A percentile compares a stretch with the other conserved stretches of the same genome.
Evolutionary conservation across 2,888 invertebrate genomes (phyloP).

Genomic region (Macrophya annulata): DNA sequence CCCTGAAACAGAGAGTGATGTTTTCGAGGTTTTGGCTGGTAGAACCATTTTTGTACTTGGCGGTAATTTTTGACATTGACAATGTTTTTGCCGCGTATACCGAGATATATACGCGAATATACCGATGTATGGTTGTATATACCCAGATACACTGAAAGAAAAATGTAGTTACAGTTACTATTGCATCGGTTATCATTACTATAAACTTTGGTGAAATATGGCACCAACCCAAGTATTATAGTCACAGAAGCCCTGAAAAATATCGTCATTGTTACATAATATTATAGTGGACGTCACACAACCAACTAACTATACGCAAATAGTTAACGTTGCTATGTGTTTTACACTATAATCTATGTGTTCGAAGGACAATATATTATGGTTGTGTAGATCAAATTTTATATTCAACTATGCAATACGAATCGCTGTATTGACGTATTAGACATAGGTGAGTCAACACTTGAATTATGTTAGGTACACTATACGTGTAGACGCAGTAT

Average conservation of each 20-base stretch:
- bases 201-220: slow-evolving; percentile 29
- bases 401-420: not conserved
- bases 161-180: not conserved
- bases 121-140: too few relatives aligned
- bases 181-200: not conserved
- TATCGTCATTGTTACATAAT: not conserved
- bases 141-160: slow-evolving; percentile 17
- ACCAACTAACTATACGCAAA: slow-evolving; percentile 16
- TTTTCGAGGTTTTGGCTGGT: too few relatives aligned
- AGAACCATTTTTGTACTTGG: too few relatives aligned
- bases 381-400: slow-evolving; percentile 14
- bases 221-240: slow-evolving; percentile 9
- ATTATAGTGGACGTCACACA: not conserved
- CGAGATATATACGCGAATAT: too few relatives aligned
- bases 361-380: slow-evolving; percentile 1
- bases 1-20: too few relatives aligned
- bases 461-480: not conserved
- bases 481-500: not conserved
- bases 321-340: slow-evolving; percentile 20
- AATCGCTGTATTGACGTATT: not conserved
- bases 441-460: not conserved
- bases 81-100: too few relatives aligned
- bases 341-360: slow-evolving; percentile 1
- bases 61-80: too few relatives aligned
- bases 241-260: not conserved